Evolutionary conservation across 37 sponge, comb jelly and placozoan species (phyloP).

Genomic region (Bolinopsis microptera): DNA sequence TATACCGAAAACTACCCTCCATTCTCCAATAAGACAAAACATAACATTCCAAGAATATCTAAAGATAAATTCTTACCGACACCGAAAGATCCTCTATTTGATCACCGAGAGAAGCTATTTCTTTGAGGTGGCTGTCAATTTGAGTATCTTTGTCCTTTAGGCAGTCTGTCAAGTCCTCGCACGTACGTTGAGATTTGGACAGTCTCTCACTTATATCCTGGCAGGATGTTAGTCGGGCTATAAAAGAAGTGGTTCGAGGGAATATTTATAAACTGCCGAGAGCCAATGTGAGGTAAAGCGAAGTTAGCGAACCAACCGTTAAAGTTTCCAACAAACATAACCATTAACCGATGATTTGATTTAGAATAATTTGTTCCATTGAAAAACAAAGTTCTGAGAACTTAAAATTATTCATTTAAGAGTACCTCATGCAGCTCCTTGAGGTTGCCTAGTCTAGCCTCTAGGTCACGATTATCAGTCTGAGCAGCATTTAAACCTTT

Average conservation of each 20-base stretch:
- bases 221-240: not conserved
- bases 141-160: not conserved
- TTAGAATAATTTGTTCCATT: no score
- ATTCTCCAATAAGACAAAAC: no score
- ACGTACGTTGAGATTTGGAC: not conserved
- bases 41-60: not conserved
- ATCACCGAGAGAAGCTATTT: not conserved
- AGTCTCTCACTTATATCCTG: not conserved
- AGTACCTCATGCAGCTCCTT: conserved; percentile 19
- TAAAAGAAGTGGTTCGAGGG: not conserved
- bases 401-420: no score
- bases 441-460: not conserved
- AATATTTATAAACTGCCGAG: not conserved
- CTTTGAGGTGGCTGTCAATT: conserved; percentile 24
- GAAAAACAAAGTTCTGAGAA: no score
- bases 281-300: no score
- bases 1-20: no score
- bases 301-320: no score
- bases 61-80: not conserved
- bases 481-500: not conserved
- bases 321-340: no score
- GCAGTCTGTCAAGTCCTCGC: not conserved
- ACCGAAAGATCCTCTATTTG: not conserved
- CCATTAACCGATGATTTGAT: no score
- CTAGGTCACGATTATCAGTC: not conserved